These are phyloP conservation scores for Canis aureus DNA, from an alignment of 2,113 vertebrate species.

Conservation along the genomic window DNA sequence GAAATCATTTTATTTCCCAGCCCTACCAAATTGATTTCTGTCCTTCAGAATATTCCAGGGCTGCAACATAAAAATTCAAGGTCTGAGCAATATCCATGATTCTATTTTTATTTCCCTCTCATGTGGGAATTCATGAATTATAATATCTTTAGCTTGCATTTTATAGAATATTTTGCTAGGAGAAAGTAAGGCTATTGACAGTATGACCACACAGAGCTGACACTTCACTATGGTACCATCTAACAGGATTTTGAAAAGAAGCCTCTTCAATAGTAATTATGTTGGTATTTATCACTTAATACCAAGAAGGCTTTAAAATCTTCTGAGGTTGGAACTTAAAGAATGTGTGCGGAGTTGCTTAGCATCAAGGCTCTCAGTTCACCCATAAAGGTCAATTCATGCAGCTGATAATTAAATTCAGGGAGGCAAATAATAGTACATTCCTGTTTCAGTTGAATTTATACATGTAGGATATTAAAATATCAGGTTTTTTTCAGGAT, in stretches of 20 bases:
- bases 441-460: neutral
- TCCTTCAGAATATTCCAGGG: neutral
- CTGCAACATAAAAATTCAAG: neutral
- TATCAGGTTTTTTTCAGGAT: neutral
- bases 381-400: neutral
- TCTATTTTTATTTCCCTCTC: constrained; percentile 32
- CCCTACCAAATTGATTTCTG: neutral
- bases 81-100: neutral
- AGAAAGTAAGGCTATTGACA: neutral
- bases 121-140: neutral
- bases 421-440: neutral
- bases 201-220: neutral
- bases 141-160: neutral
- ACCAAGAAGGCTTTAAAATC: neutral
- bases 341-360: neutral
- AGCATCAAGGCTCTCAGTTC: neutral
- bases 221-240: neutral
- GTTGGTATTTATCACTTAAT: neutral
- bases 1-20: constrained; percentile 37
- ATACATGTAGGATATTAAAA: neutral
- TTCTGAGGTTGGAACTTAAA: neutral
- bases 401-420: neutral
- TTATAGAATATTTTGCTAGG: neutral
- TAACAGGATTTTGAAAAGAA: neutral
- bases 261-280: neutral